phyloP scores from a whole-genome alignment of 2,113 vertebrate species.

The Melanostigma gelatinosum region DNA sequence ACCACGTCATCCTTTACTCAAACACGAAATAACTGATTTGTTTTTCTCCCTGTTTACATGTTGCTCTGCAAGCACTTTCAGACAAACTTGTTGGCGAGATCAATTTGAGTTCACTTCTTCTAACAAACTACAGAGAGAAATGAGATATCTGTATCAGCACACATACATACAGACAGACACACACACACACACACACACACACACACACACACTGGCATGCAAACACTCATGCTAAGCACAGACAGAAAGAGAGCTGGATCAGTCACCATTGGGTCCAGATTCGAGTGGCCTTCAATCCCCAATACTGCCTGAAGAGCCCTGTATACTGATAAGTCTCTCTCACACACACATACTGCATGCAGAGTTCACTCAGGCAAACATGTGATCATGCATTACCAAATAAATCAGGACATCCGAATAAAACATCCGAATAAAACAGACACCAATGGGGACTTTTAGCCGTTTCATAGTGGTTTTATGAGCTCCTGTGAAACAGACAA shows the following conservation, averaged over 20 bases:
- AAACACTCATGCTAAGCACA: constrained; percentile 20
- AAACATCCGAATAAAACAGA: constrained; percentile 44
- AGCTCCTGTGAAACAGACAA: neutral
- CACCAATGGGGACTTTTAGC: neutral
- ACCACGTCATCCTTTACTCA: constrained; percentile 51
- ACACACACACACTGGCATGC: constrained; percentile 16
- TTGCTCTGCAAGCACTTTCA: constrained; percentile 55
- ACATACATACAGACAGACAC: neutral
- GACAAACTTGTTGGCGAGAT: constrained; percentile 41
- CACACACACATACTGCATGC: neutral
- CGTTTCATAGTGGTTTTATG: neutral
- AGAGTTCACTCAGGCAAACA: neutral
- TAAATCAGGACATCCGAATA: constrained; percentile 39
- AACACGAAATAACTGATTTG: constrained; percentile 36
- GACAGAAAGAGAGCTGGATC: constrained; percentile 58
- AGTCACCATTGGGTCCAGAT: constrained; percentile 66
- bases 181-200: constrained; percentile 6
- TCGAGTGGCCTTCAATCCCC: constrained; percentile 59
- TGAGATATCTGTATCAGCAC: constrained; percentile 17
- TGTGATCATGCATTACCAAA: constrained; percentile 10
- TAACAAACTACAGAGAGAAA: constrained; percentile 46
- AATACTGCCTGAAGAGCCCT: constrained; percentile 49
- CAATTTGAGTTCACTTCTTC: constrained; percentile 33
- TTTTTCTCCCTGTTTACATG: constrained; percentile 43
- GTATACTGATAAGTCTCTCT: constrained; percentile 52